A percentile compares a stretch with the other conserved stretches of the same genome.
These are phyloP conservation scores for Vulpes lagopus DNA, from an alignment of 2,113 vertebrate species.

Conservation along the genomic window DNA sequence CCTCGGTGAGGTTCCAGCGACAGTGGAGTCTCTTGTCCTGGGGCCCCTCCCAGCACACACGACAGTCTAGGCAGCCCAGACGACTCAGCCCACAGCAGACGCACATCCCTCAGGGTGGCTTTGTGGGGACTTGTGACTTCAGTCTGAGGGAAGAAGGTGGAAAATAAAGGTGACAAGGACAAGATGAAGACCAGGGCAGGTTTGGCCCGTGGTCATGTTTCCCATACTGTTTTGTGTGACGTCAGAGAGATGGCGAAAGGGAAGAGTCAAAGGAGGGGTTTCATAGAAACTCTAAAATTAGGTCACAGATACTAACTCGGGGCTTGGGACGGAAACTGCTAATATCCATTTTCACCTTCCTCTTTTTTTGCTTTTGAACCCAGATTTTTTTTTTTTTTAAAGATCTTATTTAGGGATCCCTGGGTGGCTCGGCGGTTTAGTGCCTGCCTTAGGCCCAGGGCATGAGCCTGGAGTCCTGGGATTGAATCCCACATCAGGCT, in stretches of 20 bases:
- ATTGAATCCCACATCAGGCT: too few relatives aligned
- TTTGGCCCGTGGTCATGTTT: neutral
- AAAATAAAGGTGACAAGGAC: neutral
- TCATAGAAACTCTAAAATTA: neutral
- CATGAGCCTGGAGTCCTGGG: too few relatives aligned
- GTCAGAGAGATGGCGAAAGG: neutral
- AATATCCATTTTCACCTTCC: neutral
- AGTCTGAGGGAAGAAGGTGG: neutral
- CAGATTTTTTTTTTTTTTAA: neutral
- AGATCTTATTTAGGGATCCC: too few relatives aligned
- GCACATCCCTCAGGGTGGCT: neutral
- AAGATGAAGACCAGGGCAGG: neutral
- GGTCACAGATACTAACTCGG: neutral
- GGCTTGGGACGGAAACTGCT: neutral
- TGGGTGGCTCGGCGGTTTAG: too few relatives aligned
- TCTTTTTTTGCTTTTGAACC: neutral
- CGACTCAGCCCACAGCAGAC: neutral
- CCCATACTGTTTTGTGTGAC: neutral
- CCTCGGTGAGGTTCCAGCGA: neutral
- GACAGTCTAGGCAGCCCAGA: neutral
- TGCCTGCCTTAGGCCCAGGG: too few relatives aligned
- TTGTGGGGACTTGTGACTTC: neutral
- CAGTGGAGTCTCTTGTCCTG: neutral
- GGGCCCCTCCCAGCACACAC: neutral
- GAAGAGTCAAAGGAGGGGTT: neutral